These are phyloP conservation scores for Hyperoodon ampullatus DNA, from an alignment of 2,113 vertebrate species.

Conservation along the genomic window DNA sequence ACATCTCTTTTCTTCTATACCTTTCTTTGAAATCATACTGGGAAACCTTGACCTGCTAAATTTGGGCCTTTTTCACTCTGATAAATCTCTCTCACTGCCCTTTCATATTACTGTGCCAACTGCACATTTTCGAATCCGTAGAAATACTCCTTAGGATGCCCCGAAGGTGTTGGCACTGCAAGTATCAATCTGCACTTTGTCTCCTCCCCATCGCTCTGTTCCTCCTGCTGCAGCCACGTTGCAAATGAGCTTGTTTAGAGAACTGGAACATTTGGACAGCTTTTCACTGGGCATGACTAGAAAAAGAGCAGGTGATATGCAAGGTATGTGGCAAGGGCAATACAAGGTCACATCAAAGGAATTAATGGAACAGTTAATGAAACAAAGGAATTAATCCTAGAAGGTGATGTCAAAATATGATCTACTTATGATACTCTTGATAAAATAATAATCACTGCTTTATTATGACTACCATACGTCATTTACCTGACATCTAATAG, in stretches of 20 bases:
- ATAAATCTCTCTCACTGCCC: neutral
- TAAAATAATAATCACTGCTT: neutral
- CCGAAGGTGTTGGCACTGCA: constrained; percentile 47
- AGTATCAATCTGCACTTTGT: constrained; percentile 50
- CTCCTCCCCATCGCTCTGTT: constrained; percentile 17
- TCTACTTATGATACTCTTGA: neutral
- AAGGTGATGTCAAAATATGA: neutral
- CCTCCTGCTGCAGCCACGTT: constrained; percentile 51
- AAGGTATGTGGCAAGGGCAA: neutral
- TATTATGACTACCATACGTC: neutral
- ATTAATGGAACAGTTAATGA: neutral
- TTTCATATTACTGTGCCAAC: neutral
- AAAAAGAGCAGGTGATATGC: neutral
- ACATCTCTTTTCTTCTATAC: neutral
- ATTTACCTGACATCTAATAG: neutral
- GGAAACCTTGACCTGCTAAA: neutral
- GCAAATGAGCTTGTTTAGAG: constrained; percentile 52
- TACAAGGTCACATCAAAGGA: neutral
- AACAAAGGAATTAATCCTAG: neutral
- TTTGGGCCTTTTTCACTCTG: neutral
- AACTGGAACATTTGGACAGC: constrained; percentile 43
- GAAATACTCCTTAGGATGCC: neutral
- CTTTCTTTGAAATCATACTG: neutral
- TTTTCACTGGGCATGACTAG: neutral
- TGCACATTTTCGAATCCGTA: neutral